Conservation (phyloP, 2,797 vertebrate species). For the Sebastes oblongus region DNA sequence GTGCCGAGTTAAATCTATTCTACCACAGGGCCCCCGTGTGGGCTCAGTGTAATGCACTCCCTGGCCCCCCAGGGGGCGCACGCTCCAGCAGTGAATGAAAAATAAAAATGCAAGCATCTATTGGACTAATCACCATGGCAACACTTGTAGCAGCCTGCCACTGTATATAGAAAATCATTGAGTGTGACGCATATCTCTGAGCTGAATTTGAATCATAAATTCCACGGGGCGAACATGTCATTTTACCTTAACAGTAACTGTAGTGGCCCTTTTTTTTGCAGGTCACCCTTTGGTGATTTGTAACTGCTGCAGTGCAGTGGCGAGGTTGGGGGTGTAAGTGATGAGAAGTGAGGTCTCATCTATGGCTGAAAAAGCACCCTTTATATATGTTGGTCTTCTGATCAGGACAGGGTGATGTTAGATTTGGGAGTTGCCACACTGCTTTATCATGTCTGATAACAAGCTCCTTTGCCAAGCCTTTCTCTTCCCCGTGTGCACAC, state of each 20-base stretch:
- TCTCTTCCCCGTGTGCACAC: not conserved
- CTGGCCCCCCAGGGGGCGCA: not conserved
- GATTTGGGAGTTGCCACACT: not conserved
- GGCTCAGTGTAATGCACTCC: not conserved
- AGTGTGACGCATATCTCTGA: not conserved
- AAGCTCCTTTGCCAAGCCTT: not conserved
- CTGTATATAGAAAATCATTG: not conserved
- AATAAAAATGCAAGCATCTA: slow-evolving; percentile 8
- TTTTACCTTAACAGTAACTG: not conserved
- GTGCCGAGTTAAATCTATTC: slow-evolving; percentile 9
- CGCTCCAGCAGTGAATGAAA: not conserved
- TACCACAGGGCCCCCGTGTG: not conserved
- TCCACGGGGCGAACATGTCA: not conserved
- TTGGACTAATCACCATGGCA: slow-evolving; percentile 18
- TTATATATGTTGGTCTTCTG: not conserved
- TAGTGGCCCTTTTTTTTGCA: not conserved
- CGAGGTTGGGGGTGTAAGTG: not conserved
- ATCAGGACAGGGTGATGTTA: not conserved
- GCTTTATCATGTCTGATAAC: slow-evolving; percentile 3
- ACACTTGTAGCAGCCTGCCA: not conserved
- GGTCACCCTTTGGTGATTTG: not conserved
- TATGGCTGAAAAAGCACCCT: not conserved
- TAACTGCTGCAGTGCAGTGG: slow-evolving; percentile 1
- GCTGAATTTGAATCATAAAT: not conserved
- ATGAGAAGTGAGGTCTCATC: not conserved